Base-by-base conservation (phyloP, 2,888 invertebrate species). In the Agonopterix arenella region DNA sequence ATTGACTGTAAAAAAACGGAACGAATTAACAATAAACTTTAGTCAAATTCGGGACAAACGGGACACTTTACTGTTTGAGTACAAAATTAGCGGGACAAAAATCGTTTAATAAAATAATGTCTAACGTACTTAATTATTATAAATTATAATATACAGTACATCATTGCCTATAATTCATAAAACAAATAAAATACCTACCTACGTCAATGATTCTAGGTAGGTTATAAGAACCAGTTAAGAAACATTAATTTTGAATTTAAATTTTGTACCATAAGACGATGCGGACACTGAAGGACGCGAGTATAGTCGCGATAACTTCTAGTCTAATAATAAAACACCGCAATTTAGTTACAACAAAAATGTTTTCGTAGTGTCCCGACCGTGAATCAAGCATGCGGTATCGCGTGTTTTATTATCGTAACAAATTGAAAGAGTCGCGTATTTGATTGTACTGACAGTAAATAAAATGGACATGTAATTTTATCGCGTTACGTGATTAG, bases 381-480 rank as follows among this genome's bases (percentile, higher is more conserved):
- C 28, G 57, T 57, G 57, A 52, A 51, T 52, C 42, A 51, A 56
- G 48, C 57, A 63, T 62, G 65, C 47, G 46, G 50, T 42, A 45
- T 59, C 55, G 60, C 62, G 63, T 62, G 65, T 47, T 48, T 51
- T 57, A 53, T 55, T 48, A 55, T 11, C 50, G 51, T 51, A 54
- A 54, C 51, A 58, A 60, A 55, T 59, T 46, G 51, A 59, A 58
- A 28, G 45, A 52, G 58, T 42, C 45, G 48, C 36, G 40, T 16
- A 51, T 50, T 40, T 8, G 40, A 45, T 36, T n/a, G 28, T 28
- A 28, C 28, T 28, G 28, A n/a, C 37, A 37, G 36, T 38, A 4
- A 46, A 48, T 44, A 10, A 53, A 43, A 46, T 49, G 11, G 9
- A 3, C 11, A 37, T 28, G 13, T 50, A 7, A 53, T 41, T 50